Evolutionary conservation across 2,888 invertebrate species (phyloP).

Genomic region (Gnatocerus cornutus): DNA sequence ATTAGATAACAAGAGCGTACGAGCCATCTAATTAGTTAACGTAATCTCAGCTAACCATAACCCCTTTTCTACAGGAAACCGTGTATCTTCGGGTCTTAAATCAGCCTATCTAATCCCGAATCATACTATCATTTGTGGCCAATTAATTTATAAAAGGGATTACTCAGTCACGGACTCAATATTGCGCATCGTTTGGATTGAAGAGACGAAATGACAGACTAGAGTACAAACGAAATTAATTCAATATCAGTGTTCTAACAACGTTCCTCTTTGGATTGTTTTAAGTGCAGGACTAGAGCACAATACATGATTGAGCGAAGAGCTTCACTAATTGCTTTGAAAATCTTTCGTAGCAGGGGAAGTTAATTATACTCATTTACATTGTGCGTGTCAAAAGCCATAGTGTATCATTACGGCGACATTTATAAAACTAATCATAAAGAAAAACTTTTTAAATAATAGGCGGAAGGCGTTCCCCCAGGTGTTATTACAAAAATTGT

Average conservation of each 20-base stretch:
- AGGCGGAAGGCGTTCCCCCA: not conserved
- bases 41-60: conserved; percentile 39
- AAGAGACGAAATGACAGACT: not conserved
- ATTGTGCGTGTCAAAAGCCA: conserved; percentile 29
- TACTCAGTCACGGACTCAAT: conserved; percentile 9
- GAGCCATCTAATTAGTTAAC: conserved; percentile 43
- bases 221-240: conserved; percentile 1
- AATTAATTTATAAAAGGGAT: conserved; percentile 31
- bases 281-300: conserved; percentile 8
- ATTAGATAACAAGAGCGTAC: conserved; percentile 34
- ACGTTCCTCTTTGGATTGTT: conserved; percentile 4
- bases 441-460: conserved; percentile 16
- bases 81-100: conserved; percentile 20
- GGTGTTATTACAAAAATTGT: conserved; percentile 15
- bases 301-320: conserved; percentile 2
- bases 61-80: conserved; percentile 40
- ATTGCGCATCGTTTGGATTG: not conserved
- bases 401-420: conserved; percentile 10
- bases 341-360: conserved; percentile 24
- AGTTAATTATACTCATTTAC: conserved; percentile 29
- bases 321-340: conserved; percentile 35
- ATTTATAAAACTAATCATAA: conserved; percentile 21
- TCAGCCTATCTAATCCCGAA: conserved; percentile 23
- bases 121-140: conserved; percentile 23
- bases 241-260: conserved; percentile 13